Percentiles rank a stretch among this genome's conserved stretches.
phyloP scores from a whole-genome alignment of 2,888 invertebrate species.

The Andrena camellia region DNA sequence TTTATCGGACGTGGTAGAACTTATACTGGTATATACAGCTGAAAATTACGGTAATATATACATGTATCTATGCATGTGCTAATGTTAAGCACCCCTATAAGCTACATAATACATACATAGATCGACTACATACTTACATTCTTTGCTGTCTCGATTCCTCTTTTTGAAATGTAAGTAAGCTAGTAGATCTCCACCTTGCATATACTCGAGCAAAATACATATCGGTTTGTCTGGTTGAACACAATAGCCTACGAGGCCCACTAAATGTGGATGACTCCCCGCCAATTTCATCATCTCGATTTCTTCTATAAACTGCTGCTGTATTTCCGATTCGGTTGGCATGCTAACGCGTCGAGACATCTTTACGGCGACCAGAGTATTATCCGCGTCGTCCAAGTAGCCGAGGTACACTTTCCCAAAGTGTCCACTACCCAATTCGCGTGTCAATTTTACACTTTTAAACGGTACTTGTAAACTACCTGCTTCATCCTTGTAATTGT shows the following conservation, averaged over 20 bases:
- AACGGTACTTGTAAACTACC: slow-evolving; percentile 87
- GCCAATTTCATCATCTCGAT: slow-evolving; percentile 92
- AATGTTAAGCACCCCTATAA: neutral
- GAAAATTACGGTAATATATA: slow-evolving; percentile 66
- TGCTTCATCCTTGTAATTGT: slow-evolving; percentile 61
- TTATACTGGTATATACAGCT: slow-evolving; percentile 87
- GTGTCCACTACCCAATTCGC: slow-evolving; percentile 90
- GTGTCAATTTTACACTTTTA: slow-evolving; percentile 86
- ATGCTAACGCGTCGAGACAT: slow-evolving; percentile 77
- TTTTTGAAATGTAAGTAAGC: slow-evolving; percentile 86
- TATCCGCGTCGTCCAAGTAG: slow-evolving; percentile 85
- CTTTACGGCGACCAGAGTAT: slow-evolving; percentile 78
- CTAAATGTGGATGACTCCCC: slow-evolving; percentile 91
- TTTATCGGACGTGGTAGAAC: neutral
- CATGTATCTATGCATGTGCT: neutral
- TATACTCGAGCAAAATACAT: slow-evolving; percentile 92
- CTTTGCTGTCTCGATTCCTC: slow-evolving; percentile 43
- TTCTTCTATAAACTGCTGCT: slow-evolving; percentile 91
- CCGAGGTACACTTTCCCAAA: slow-evolving; percentile 92
- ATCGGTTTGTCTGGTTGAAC: slow-evolving; percentile 88
- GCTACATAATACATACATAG: neutral
- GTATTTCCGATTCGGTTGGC: slow-evolving; percentile 76
- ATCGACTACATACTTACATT: slow-evolving; percentile 62
- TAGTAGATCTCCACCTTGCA: slow-evolving; percentile 91
- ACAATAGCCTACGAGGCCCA: slow-evolving; percentile 91